phyloP scores from a whole-genome alignment of 2,888 invertebrate genomes.

The Microdon myrmicae region DNA sequence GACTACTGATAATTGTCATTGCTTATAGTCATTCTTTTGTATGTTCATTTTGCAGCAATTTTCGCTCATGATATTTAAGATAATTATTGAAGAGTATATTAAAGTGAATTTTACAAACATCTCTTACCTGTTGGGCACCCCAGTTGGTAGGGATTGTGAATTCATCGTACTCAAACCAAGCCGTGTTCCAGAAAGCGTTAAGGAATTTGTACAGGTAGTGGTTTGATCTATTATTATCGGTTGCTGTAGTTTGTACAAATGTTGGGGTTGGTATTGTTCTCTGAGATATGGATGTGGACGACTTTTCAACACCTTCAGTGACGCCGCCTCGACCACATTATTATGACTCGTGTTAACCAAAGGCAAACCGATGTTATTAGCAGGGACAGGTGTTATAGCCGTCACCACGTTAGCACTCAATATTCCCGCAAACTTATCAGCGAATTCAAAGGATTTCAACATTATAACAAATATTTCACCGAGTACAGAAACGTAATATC shows the following conservation, averaged over 20 bases:
- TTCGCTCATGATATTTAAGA: too few species aligned
- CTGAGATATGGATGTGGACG: constrained; percentile 44
- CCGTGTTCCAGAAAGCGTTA: constrained; percentile 23
- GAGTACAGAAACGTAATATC: too few species aligned
- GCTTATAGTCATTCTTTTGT: too few species aligned
- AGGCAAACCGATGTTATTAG: constrained; percentile 17
- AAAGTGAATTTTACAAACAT: too few species aligned
- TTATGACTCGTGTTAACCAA: constrained; percentile 34
- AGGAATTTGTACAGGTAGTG: constrained; percentile 7
- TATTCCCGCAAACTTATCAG: constrained; percentile 41
- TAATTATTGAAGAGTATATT: too few species aligned
- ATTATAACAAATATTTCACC: constrained; percentile 30
- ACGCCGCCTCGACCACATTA: constrained; percentile 23
- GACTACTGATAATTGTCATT: too few species aligned
- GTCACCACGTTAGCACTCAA: constrained; percentile 39
- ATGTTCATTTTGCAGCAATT: too few species aligned
- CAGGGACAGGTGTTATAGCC: constrained; percentile 33
- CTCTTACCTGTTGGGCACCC: constrained; percentile 24
- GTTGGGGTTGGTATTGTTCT: constrained; percentile 20
- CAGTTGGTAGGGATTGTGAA: constrained; percentile 11
- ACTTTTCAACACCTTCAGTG: constrained; percentile 34
- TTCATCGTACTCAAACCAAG: constrained; percentile 40
- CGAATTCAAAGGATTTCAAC: constrained; percentile 45
- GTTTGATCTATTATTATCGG: too few species aligned
- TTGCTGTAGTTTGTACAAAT: too few species aligned